A percentile compares a stretch with the other conserved stretches of the same genome.
Conservation (phyloP, 2,113 vertebrate genomes). For the Galbula dea region DNA sequence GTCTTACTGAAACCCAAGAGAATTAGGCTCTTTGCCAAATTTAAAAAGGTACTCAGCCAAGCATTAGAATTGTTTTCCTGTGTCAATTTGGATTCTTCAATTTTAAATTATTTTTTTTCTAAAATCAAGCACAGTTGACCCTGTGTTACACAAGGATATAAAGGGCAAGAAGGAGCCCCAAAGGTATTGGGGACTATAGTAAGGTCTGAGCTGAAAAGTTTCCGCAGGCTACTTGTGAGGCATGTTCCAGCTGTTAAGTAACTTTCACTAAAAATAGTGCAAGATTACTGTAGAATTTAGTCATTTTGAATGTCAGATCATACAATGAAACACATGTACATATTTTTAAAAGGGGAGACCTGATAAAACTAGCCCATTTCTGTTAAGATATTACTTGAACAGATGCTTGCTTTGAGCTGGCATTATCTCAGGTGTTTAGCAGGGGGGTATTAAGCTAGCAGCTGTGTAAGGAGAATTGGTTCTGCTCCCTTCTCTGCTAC, state of each 20-base stretch:
- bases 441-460: neutral
- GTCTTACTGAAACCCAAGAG: neutral
- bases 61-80: neutral
- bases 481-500: neutral
- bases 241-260: neutral
- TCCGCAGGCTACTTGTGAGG: neutral
- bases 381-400: neutral
- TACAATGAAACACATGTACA: neutral
- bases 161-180: neutral
- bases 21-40: neutral
- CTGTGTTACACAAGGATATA: neutral
- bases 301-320: slow-evolving; percentile 5
- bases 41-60: neutral
- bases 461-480: neutral
- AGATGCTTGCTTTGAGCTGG: neutral
- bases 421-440: neutral
- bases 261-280: neutral
- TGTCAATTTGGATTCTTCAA: neutral
- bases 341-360: neutral
- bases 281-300: neutral
- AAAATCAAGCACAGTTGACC: neutral
- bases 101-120: neutral
- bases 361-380: neutral
- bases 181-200: neutral
- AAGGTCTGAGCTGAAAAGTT: neutral